Evolutionary conservation across 2,888 invertebrate genomes (phyloP), one percentile per base, ranked within the genome.

Genomic region (Stomorhina lunata): DNA sequence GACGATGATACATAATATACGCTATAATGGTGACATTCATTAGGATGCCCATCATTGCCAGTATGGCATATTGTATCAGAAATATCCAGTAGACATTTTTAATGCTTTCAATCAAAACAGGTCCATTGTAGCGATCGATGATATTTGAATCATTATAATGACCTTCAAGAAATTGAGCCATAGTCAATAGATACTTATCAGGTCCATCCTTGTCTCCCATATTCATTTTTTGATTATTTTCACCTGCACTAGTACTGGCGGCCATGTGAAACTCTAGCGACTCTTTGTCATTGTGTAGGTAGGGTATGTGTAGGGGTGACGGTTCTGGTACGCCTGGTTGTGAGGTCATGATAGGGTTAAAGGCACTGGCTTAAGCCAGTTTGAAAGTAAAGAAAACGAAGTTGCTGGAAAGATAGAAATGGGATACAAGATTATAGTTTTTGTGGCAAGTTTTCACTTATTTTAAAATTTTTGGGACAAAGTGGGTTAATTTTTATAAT

Each of bases 21-120:
- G 92, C 91, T 40, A 94, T 90, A 87, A 95, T 93, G 37, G 92
- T 92, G 0, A 93, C 86, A 89, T 95, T 95, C 72, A 93, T 91
- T 2, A 93, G 83, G 0, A 93, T 91, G 7, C 95, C 95, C 17
- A 92, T 86, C 80, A 92, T 84, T 0, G 93, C 92, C 45, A 95
- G 90, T 0, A 93, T 80, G 0, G 92, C 92, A 88, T 95, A 95
- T 73, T 94, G 92, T 84, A 94, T 92, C 63, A 95, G 91, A 84
- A 95, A 93, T 6, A 94, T 90, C 73, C 93, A 93, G 88, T 94
- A 95, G 66, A 93, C 92, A 45, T 91, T 91, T 48, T 89, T 90
- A 57, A 94, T 92, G 80, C 94, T 93, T 1, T 92, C 91, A 72
- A 94, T 92, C 2, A 95, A 88, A 83, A 93, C 93, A 0, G 95